A percentile compares a stretch with the other conserved stretches of the same genome.
Conservation (phyloP, 2,797 vertebrate species). For the Varecia variegata region DNA sequence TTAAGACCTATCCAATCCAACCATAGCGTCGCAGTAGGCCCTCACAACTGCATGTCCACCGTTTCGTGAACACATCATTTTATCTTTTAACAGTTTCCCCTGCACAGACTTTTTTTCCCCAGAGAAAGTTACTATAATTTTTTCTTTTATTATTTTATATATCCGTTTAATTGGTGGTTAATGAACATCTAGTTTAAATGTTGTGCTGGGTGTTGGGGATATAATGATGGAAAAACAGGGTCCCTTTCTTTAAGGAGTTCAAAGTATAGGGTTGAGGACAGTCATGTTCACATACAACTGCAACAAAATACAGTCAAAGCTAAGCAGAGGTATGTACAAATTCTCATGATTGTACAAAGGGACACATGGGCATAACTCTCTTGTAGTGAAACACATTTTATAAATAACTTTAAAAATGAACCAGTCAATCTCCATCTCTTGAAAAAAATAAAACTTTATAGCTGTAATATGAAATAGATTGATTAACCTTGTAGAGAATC, state of each 20-base stretch:
- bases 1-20: not conserved
- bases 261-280: not conserved
- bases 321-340: not conserved
- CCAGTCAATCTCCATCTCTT: constrained; percentile 19
- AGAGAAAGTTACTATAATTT: not conserved
- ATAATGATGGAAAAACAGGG: not conserved
- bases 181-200: not conserved
- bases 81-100: not conserved
- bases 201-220: not conserved
- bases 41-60: not conserved
- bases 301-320: rapidly evolving
- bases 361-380: not conserved
- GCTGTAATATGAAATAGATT: constrained; percentile 30
- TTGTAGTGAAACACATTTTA: not conserved
- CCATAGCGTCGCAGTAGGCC: not conserved
- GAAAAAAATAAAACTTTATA: constrained; percentile 58
- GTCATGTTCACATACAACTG: too few species aligned
- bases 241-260: not conserved
- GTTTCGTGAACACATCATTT: not conserved
- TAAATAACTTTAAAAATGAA: constrained; percentile 38
- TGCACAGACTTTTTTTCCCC: not conserved
- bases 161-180: not conserved
- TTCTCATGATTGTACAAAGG: not conserved
- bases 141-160: not conserved
- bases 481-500: constrained; percentile 25